Evolutionary conservation across 1,140 invertebrate genomes (phyloP).

Genomic region (Caenorhabditis briggsae): DNA sequence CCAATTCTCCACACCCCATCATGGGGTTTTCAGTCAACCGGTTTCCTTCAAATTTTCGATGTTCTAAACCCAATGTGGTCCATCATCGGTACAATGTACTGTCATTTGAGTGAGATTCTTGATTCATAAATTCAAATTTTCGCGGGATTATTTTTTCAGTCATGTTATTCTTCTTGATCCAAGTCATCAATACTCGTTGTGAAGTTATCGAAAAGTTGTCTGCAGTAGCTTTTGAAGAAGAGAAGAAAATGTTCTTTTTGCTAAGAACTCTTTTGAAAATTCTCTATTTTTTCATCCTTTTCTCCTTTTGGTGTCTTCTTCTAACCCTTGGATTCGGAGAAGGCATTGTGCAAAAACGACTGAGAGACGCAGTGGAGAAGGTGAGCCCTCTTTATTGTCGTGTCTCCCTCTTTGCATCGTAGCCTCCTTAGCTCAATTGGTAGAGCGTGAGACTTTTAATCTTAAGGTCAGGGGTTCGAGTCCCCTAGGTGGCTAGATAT

Average conservation of each 20-base stretch:
- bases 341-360: background rate
- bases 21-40: conserved; percentile 20
- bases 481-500: conserved; percentile 51
- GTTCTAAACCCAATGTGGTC: conserved; percentile 12
- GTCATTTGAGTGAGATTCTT: no score
- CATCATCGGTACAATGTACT: background rate
- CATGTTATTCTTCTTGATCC: conserved; percentile 45
- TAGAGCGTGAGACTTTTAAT: conserved; percentile 46
- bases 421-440: conserved; percentile 42
- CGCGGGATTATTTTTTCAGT: no score
- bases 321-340: conserved; percentile 3
- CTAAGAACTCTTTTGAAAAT: background rate
- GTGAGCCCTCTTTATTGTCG: background rate
- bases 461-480: conserved; percentile 47
- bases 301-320: conserved; percentile 44
- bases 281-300: conserved; percentile 8
- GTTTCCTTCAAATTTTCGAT: conserved; percentile 13
- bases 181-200: conserved; percentile 42
- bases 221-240: conserved; percentile 9
- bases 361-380: background rate
- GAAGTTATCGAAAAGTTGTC: conserved; percentile 34
- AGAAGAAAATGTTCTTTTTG: conserved; percentile 38
- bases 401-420: background rate
- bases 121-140: no score
- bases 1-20: conserved; percentile 1